Conservation (phyloP, 2,797 vertebrate species). For the Notolabrus celidotus region DNA sequence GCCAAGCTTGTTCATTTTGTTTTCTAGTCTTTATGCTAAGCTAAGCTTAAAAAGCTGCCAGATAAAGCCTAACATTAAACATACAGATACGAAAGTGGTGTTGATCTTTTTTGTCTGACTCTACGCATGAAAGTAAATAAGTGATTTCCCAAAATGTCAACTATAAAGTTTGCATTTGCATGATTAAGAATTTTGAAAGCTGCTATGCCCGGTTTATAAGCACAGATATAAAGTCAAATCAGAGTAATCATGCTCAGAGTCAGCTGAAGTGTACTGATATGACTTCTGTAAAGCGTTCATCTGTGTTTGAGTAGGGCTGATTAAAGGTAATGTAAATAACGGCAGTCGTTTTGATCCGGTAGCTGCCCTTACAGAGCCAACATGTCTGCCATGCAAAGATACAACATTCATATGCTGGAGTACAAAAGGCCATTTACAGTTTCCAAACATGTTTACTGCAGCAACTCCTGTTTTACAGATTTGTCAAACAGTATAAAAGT, state of each 20-base stretch:
- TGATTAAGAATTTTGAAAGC: slow-evolving; percentile 28
- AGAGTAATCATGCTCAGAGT: slow-evolving; percentile 2
- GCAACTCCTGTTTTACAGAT: slow-evolving; percentile 47
- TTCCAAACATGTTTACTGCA: slow-evolving; percentile 60
- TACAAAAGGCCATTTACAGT: slow-evolving; percentile 74
- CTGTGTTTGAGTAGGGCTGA: slow-evolving; percentile 21
- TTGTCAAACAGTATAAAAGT: slow-evolving; percentile 75
- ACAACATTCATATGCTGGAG: slow-evolving; percentile 78
- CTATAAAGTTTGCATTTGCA: slow-evolving; percentile 20
- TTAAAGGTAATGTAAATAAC: slow-evolving; percentile 10
- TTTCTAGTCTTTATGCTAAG: slow-evolving; percentile 11
- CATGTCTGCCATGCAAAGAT: slow-evolving; percentile 35
- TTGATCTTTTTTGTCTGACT: not conserved
- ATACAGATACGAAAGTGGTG: not conserved
- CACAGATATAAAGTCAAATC: slow-evolving; percentile 13
- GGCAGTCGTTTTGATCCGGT: slow-evolving; percentile 38
- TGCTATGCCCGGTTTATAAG: slow-evolving; percentile 1
- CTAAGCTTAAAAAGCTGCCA: not conserved
- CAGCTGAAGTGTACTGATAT: slow-evolving; percentile 7
- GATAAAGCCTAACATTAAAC: not conserved
- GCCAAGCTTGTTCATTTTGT: not conserved
- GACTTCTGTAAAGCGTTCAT: slow-evolving; percentile 31
- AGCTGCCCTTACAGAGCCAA: slow-evolving; percentile 49
- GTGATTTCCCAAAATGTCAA: slow-evolving; percentile 16
- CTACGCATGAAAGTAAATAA: slow-evolving; percentile 22